These are phyloP conservation scores for Archocentrus centrarchus DNA, from an alignment of 2,113 vertebrate species.

Conservation along the genomic window DNA sequence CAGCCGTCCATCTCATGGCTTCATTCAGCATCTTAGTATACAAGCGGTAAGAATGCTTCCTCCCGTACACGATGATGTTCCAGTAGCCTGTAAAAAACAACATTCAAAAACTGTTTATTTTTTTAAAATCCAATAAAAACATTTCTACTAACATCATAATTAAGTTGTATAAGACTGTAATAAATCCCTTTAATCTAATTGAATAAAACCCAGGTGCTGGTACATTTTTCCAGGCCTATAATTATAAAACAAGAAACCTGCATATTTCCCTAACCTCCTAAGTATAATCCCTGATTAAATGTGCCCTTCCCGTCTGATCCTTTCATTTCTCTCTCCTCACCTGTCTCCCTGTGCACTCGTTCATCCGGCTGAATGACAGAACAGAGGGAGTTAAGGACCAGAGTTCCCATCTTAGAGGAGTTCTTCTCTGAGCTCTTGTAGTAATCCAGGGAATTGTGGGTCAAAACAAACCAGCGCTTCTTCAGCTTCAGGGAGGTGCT, in stretches of 20 bases:
- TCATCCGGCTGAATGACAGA: slow-evolving; percentile 90
- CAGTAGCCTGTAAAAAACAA: slow-evolving; percentile 84
- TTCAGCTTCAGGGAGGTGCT: slow-evolving; percentile 91
- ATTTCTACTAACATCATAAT: not conserved
- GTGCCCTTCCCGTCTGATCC: not conserved
- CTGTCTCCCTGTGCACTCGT: slow-evolving; percentile 89
- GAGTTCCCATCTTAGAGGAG: slow-evolving; percentile 91
- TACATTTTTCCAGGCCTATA: not conserved
- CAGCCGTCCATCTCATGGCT: slow-evolving; percentile 91
- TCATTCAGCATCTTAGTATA: slow-evolving; percentile 92
- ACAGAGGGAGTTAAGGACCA: slow-evolving; percentile 93
- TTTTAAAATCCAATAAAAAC: not conserved
- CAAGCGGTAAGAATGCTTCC: slow-evolving; percentile 90
- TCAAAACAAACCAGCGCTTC: slow-evolving; percentile 94
- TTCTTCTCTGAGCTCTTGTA: slow-evolving; percentile 89
- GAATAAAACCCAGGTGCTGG: not conserved
- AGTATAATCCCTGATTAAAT: slow-evolving; percentile 54
- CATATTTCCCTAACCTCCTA: not conserved
- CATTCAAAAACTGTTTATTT: not conserved
- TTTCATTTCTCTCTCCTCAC: slow-evolving; percentile 68
- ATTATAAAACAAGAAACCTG: not conserved
- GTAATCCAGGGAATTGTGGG: slow-evolving; percentile 90
- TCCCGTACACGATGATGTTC: slow-evolving; percentile 90
- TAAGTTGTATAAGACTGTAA: not conserved
- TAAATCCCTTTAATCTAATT: not conserved